Evolutionary conservation across 2,888 invertebrate genomes (phyloP).

Genomic region (Athripsodes cinereus): DNA sequence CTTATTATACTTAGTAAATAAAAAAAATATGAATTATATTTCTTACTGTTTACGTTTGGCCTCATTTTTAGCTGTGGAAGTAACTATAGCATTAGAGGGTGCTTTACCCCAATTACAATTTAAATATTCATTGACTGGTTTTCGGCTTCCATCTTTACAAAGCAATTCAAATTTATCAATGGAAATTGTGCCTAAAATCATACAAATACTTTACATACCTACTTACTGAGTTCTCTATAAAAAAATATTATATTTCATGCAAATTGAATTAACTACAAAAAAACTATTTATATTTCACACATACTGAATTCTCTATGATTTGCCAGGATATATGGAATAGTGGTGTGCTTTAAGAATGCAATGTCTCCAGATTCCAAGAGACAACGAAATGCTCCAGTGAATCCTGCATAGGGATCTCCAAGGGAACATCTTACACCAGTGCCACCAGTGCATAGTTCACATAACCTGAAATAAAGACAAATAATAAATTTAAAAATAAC

Average conservation of each 20-base stretch:
- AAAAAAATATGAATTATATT: too few species aligned
- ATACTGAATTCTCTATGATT: constrained; percentile 55
- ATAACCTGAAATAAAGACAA: constrained; percentile 52
- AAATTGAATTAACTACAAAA: constrained; percentile 51
- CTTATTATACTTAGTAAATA: too few species aligned
- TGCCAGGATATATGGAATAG: constrained; percentile 64
- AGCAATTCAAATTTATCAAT: constrained; percentile 72
- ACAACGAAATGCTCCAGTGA: constrained; percentile 87
- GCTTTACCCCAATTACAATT: constrained; percentile 82
- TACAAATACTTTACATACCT: neutral
- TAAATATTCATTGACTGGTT: constrained; percentile 60
- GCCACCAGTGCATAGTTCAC: constrained; percentile 77
- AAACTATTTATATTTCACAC: constrained; percentile 24
- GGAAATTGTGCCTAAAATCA: constrained; percentile 52
- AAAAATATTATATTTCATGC: constrained; percentile 24
- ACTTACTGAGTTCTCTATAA: too few species aligned
- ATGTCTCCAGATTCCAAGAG: constrained; percentile 79
- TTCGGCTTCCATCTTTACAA: constrained; percentile 72
- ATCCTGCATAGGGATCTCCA: constrained; percentile 85
- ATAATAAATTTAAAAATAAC: too few species aligned
- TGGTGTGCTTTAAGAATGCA: constrained; percentile 84
- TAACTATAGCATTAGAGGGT: constrained; percentile 78
- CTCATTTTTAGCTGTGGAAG: constrained; percentile 68
- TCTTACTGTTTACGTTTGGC: constrained; percentile 45
- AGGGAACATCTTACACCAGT: constrained; percentile 75